Evolutionary conservation across 2,797 vertebrate genomes (phyloP).

Genomic region (Lithobates sylvaticus): DNA sequence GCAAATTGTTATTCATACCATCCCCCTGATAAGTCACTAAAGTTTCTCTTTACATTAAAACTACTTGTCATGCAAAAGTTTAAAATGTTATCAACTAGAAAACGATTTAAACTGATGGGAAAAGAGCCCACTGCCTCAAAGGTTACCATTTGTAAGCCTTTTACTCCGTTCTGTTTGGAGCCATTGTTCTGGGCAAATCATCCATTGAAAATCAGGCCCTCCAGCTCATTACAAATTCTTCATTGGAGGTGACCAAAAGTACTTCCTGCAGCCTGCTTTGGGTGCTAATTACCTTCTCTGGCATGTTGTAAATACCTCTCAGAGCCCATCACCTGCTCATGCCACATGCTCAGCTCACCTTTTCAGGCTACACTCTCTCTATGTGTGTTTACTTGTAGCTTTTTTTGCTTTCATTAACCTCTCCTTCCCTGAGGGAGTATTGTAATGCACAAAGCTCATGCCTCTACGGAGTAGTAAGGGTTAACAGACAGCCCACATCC

Average conservation of each 20-base stretch:
- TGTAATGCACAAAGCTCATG: not conserved
- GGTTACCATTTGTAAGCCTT: conserved; percentile 82
- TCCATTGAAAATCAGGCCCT: conserved; percentile 88
- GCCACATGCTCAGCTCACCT: conserved; percentile 64
- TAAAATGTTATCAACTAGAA: conserved; percentile 70
- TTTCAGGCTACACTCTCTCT: conserved; percentile 62
- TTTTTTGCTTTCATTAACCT: conserved; percentile 49
- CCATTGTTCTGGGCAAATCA: conserved; percentile 91
- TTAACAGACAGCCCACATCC: conserved; percentile 42
- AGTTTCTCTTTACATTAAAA: conserved; percentile 63
- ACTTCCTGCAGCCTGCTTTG: conserved; percentile 80
- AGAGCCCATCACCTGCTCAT: conserved; percentile 65
- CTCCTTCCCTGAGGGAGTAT: not conserved
- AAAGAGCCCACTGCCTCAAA: conserved; percentile 85
- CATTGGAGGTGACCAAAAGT: conserved; percentile 85
- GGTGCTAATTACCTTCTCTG: conserved; percentile 80
- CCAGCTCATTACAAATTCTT: conserved; percentile 86
- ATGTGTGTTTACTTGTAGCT: conserved; percentile 59
- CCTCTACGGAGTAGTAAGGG: not conserved
- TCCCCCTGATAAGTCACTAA: conserved; percentile 54
- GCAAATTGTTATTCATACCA: conserved; percentile 24
- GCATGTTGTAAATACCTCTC: conserved; percentile 74
- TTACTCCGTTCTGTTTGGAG: conserved; percentile 85
- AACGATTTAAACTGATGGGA: conserved; percentile 78
- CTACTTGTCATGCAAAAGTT: conserved; percentile 64